phyloP scores from a whole-genome alignment of 37 sponge, comb jelly and placozoan species.

The Tethya wilhelma region DNA sequence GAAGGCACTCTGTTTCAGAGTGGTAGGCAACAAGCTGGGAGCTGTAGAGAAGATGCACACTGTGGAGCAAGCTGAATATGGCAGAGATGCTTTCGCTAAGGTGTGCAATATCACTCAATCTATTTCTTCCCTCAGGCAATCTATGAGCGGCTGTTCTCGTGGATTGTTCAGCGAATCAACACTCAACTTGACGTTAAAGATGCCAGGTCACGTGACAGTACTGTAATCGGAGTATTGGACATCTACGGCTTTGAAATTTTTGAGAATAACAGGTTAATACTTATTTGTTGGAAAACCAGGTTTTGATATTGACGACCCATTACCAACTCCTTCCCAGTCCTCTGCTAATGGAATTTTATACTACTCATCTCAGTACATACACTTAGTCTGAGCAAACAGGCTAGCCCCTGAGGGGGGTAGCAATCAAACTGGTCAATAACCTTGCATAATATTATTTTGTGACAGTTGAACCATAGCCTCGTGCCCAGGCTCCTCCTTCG shows the following conservation, averaged over 20 bases:
- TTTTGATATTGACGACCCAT: too few species aligned
- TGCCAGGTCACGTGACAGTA: conserved; percentile 3
- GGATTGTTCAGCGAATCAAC: conserved; percentile 78
- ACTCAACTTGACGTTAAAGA: conserved; percentile 56
- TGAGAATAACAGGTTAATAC: conserved; percentile 62
- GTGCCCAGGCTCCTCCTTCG: too few species aligned
- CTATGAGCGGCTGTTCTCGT: conserved; percentile 78
- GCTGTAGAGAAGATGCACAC: conserved; percentile 54
- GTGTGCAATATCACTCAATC: conserved; percentile 11
- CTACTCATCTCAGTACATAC: too few species aligned
- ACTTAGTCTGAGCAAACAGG: too few species aligned
- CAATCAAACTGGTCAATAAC: too few species aligned
- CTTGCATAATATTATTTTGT: too few species aligned
- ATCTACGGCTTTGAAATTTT: conserved; percentile 90
- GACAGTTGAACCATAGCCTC: too few species aligned
- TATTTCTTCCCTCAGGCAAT: conserved; percentile 48
- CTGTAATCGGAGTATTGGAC: conserved; percentile 85
- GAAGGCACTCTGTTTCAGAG: conserved; percentile 51
- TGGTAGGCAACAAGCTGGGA: conserved; percentile 50
- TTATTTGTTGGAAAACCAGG: too few species aligned
- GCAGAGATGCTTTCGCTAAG: conserved; percentile 85
- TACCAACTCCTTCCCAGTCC: too few species aligned
- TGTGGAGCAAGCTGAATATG: conserved; percentile 53
- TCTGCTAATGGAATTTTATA: too few species aligned
- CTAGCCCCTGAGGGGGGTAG: too few species aligned